Percentiles rank a stretch among this genome's conserved stretches.
Conservation (phyloP, 2,888 invertebrate species). For the Amphimallon solstitiale region DNA sequence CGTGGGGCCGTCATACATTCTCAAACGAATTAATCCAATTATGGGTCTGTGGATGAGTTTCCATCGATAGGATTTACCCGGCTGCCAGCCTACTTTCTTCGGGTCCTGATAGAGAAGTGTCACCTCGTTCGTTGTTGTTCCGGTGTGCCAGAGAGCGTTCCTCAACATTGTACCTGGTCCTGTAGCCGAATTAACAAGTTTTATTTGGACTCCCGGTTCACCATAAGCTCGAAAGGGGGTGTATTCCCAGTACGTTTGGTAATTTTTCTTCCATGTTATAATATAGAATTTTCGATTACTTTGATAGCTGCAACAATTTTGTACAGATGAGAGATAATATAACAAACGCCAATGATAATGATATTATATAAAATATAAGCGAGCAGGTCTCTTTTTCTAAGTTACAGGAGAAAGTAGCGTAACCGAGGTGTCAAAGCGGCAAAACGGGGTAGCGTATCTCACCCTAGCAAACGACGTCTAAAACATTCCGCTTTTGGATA, state of each 20-base stretch:
- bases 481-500: too few relatives aligned
- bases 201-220: slow-evolving; percentile 93
- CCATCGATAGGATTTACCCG: slow-evolving; percentile 94
- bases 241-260: slow-evolving; percentile 94
- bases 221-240: slow-evolving; percentile 92
- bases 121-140: slow-evolving; percentile 87
- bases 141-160: slow-evolving; percentile 95
- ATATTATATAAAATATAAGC: too few relatives aligned
- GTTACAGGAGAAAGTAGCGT: too few relatives aligned
- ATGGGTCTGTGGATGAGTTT: too few relatives aligned
- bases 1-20: too few relatives aligned
- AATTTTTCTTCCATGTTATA: slow-evolving; percentile 96
- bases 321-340: too few relatives aligned
- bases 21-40: too few relatives aligned
- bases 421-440: too few relatives aligned
- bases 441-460: too few relatives aligned
- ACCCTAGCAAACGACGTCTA: too few relatives aligned
- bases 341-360: too few relatives aligned
- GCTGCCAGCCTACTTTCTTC: too few relatives aligned
- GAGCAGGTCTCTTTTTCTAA: neutral
- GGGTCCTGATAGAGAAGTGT: slow-evolving; percentile 92
- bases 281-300: slow-evolving; percentile 92
- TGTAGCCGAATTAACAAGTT: slow-evolving; percentile 88
- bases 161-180: slow-evolving; percentile 92
- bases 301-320: slow-evolving; percentile 80